phyloP scores from a whole-genome alignment of 1,140 invertebrate genomes.

The Temnothorax longispinosus region DNA sequence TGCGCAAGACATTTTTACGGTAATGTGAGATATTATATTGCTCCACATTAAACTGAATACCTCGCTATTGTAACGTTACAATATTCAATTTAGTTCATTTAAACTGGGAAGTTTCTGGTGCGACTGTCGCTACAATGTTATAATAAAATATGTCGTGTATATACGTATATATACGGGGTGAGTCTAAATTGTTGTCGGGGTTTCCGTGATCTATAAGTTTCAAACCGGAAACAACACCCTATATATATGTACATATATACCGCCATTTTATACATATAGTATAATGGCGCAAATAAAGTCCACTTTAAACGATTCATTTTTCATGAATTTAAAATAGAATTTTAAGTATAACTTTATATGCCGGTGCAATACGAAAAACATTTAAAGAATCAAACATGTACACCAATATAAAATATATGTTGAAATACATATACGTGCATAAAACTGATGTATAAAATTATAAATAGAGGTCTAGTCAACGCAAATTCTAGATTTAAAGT shows the following conservation, averaged over 20 bases:
- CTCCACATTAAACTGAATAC: slow-evolving; percentile 22
- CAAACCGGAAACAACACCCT: no score
- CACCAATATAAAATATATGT: background rate
- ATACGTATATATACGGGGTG: no score
- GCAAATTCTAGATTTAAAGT: background rate
- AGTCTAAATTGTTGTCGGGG: no score
- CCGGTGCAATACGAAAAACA: background rate
- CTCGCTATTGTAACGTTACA: background rate
- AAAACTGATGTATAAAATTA: background rate
- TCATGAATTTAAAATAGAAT: background rate
- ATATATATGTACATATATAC: no score
- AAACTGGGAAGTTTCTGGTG: background rate
- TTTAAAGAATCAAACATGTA: background rate
- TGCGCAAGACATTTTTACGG: slow-evolving; percentile 13
- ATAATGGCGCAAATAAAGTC: background rate
- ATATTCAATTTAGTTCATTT: slow-evolving; percentile 2
- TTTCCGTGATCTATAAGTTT: no score
- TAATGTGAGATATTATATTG: slow-evolving; percentile 23
- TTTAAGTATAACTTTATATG: background rate
- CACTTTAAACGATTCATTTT: background rate
- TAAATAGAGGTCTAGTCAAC: background rate
- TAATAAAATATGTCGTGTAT: background rate
- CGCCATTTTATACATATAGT: no score
- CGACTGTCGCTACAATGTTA: background rate
- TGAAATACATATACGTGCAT: background rate